Percentiles rank a stretch among this genome's conserved stretches.
Evolutionary conservation across 2,113 vertebrate genomes (phyloP).

Genomic region (Tenebrosternarchus preto): DNA sequence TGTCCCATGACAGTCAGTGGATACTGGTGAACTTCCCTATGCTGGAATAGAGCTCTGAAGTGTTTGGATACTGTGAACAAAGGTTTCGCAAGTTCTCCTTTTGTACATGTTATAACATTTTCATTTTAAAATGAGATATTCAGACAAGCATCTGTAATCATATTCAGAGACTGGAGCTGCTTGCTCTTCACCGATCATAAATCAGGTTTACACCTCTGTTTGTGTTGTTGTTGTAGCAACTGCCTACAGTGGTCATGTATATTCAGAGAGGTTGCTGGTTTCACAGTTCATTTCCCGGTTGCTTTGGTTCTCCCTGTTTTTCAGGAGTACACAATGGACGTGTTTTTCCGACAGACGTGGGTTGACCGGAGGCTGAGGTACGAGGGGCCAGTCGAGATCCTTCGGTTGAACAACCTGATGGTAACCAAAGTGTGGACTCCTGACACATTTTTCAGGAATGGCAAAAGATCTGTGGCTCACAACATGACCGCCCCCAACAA

Average conservation of each 20-base stretch:
- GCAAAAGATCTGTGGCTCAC: constrained; percentile 95
- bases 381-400: constrained; percentile 94
- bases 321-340: constrained; percentile 98
- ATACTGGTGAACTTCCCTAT: background rate
- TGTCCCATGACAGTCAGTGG: background rate
- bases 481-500: constrained; percentile 99
- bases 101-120: background rate
- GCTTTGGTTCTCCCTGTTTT: constrained; percentile 49
- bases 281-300: background rate
- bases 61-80: background rate
- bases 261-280: background rate
- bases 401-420: constrained; percentile 98
- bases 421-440: constrained; percentile 99
- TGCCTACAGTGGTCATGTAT: background rate
- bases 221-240: no score
- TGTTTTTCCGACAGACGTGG: constrained; percentile 98
- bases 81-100: background rate
- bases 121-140: background rate
- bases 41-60: background rate
- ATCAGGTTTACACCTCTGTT: no score
- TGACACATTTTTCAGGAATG: constrained; percentile 98
- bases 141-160: no score
- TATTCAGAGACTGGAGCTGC: no score
- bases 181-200: no score
- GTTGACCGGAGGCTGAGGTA: constrained; percentile 92